phyloP scores from a whole-genome alignment of 64 coral and sea anemone genomes.

The Pachyseris speciosa region DNA sequence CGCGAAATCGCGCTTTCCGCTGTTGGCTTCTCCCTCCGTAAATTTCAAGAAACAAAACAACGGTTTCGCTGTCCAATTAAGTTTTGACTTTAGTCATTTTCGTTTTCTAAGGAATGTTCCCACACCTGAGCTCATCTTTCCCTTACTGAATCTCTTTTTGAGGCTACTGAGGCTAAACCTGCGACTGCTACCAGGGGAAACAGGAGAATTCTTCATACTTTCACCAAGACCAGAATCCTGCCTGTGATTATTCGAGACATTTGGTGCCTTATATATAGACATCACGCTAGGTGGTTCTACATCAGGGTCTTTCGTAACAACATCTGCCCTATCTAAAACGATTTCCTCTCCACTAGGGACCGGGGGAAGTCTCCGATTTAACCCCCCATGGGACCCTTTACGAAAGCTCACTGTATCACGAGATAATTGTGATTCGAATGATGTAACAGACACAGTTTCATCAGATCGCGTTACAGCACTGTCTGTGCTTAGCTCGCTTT shows the following conservation, averaged over 20 bases:
- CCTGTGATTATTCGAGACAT: neutral
- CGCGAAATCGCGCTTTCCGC: no score
- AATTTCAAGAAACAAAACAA: no score
- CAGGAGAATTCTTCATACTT: neutral
- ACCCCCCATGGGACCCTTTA: neutral
- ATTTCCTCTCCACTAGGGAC: slow-evolving; percentile 51
- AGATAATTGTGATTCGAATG: neutral
- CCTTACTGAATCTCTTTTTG: neutral
- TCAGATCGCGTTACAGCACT: neutral
- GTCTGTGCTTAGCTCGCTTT: neutral
- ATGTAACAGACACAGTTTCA: slow-evolving; percentile 1
- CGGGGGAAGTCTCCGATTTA: slow-evolving; percentile 55
- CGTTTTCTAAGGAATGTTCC: no score
- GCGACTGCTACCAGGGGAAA: neutral
- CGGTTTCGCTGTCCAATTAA: no score
- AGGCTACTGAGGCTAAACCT: neutral
- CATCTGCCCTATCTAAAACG: neutral
- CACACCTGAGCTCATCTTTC: slow-evolving; percentile 4
- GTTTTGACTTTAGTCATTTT: no score
- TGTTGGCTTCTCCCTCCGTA: no score
- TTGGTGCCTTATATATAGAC: slow-evolving; percentile 38
- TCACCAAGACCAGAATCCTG: slow-evolving; percentile 70
- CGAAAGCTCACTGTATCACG: neutral
- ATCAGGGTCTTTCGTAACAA: neutral
- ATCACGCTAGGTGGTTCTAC: slow-evolving; percentile 12